phyloP scores from a whole-genome alignment of 2,113 vertebrate genomes.

The Centropus unirufus region DNA sequence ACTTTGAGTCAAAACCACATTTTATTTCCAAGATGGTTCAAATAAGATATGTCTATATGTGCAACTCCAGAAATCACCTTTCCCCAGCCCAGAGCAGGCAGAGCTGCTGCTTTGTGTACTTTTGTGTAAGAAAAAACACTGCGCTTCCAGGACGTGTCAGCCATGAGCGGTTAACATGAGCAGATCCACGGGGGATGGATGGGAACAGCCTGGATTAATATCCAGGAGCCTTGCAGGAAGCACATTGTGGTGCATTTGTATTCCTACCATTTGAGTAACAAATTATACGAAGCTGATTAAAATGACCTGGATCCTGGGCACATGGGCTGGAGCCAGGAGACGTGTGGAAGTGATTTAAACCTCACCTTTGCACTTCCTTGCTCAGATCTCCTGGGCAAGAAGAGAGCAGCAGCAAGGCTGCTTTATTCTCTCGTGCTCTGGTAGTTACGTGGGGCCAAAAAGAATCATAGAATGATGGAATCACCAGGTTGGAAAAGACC shows the following conservation, averaged over 20 bases:
- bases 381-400: not conserved
- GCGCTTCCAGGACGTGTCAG: not conserved
- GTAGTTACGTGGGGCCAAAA: not conserved
- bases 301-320: not conserved
- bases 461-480: too few relatives aligned
- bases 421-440: not conserved
- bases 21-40: not conserved
- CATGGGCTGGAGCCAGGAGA: not conserved
- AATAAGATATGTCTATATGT: not conserved
- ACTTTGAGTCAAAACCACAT: not conserved
- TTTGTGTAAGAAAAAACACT: not conserved
- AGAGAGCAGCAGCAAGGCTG: not conserved
- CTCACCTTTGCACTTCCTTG: not conserved
- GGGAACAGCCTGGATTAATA: constrained; percentile 5
- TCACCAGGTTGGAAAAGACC: too few relatives aligned
- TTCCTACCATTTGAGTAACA: constrained; percentile 8
- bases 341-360: constrained; percentile 12
- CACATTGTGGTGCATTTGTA: not conserved
- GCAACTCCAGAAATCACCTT: not conserved
- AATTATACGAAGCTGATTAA: constrained; percentile 44
- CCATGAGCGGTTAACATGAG: not conserved
- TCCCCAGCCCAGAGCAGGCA: not conserved
- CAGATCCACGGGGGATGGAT: not conserved
- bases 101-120: not conserved
- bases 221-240: constrained; percentile 17